Base-by-base conservation (phyloP, 2,797 vertebrate species). In the Spea hammondii region DNA sequence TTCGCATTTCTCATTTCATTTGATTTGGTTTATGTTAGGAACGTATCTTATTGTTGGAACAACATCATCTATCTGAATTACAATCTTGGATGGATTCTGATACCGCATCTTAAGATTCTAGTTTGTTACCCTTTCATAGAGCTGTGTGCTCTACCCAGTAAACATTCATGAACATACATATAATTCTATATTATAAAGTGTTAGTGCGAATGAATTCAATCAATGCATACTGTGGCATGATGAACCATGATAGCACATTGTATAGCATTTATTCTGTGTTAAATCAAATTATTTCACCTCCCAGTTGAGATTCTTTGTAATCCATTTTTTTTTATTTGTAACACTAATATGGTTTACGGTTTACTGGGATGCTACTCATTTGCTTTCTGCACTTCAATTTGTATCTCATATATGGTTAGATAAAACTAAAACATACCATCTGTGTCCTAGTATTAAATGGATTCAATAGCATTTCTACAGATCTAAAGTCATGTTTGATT, bases 121-220 rank as follows among this genome's bases (percentile, higher is more conserved):
- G 68, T 79, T 51, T 53, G n/a, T 51, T 11, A n/a, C 32, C 14
- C 6, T 54, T 79, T 59, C 53, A 46, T 59, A 65, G 69, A 72
- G 54, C 45, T 5, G 62, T 62, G 64, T 77, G 47, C 77, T 73
- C 62, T 5, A 17, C 17, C 17, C 17, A 17, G 17, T 17, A 60
- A 60, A 59, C 46, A 55, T 78, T 66, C 49, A 57, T 46, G 4
- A 4, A 67, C 60, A 62, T 53, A 50, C 71, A 60, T 68, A 74
- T 11, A 55, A 60, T 74, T 54, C 44, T 0, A 55, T 44, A 55
- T 14, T 17, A 73, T 11, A 72, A 57, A 65, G 62, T 46, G 69
- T 66, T 79, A 74, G 12, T 32, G 51, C 59, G 53, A 79, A 79
- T 65, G 46, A 10, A 74, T 74, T 79, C 65, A 74, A 79, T 79